These are phyloP conservation scores for Microtus obscurus DNA, from an alignment of 2,797 vertebrate genomes.

Conservation along the genomic window DNA sequence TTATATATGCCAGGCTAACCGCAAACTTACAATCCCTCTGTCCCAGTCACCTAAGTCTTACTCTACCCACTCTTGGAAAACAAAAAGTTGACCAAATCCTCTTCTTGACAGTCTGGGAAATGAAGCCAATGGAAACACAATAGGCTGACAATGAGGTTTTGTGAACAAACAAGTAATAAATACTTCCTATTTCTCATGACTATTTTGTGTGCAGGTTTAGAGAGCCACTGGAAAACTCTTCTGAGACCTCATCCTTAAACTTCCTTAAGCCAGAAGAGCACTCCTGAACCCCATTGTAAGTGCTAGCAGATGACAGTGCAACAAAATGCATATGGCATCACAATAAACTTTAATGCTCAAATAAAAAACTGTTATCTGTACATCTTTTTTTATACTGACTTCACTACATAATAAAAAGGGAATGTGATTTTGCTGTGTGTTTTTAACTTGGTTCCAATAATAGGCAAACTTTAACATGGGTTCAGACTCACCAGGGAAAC, in stretches of 20 bases:
- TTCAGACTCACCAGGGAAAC: neutral
- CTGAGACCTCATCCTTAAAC: conserved; percentile 15
- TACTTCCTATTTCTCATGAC: neutral
- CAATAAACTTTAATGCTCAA: conserved; percentile 49
- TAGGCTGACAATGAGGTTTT: neutral
- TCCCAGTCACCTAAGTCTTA: neutral
- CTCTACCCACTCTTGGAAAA: neutral
- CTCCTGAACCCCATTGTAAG: conserved; percentile 35
- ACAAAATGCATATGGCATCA: neutral
- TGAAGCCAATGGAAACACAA: conserved; percentile 7
- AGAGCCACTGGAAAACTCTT: neutral
- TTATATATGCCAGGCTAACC: neutral
- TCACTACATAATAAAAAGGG: conserved; percentile 32
- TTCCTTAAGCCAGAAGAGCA: neutral
- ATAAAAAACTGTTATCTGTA: conserved; percentile 56
- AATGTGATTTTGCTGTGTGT: conserved; percentile 56
- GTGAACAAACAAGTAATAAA: neutral
- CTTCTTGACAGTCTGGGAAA: neutral
- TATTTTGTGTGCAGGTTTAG: neutral
- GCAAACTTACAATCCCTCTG: neutral
- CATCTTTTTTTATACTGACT: conserved; percentile 56
- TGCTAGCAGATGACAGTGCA: neutral
- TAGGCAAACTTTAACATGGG: neutral
- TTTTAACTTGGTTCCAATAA: conserved; percentile 53
- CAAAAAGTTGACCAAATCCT: neutral